Conservation (phyloP, 2,797 vertebrate genomes). For the Thaleichthys pacificus region DNA sequence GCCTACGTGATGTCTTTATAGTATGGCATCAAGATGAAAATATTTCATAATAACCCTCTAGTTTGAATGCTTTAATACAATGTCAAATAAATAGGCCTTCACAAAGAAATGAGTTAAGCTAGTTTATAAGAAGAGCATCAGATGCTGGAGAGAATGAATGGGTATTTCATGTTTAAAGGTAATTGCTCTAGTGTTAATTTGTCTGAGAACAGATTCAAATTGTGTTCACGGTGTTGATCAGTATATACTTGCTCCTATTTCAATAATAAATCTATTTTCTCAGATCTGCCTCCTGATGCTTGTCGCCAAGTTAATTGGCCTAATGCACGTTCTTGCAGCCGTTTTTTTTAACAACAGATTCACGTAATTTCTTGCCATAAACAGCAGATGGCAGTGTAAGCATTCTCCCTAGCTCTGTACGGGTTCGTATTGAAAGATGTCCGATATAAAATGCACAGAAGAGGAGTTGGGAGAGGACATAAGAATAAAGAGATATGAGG, state of each 20-base stretch:
- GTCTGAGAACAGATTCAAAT: background rate
- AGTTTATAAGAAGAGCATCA: background rate
- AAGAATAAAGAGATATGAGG: background rate
- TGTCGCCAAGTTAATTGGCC: background rate
- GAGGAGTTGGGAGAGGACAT: background rate
- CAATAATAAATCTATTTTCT: slow-evolving; percentile 9
- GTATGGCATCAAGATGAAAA: too few relatives aligned
- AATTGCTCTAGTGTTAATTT: background rate
- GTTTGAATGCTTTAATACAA: too few relatives aligned
- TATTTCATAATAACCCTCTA: too few relatives aligned
- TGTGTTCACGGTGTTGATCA: background rate
- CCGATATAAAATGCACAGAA: background rate
- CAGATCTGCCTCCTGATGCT: background rate
- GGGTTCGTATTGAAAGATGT: background rate
- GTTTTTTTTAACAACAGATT: background rate
- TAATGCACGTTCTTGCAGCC: background rate
- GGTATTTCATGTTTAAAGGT: background rate
- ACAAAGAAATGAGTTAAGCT: too few relatives aligned
- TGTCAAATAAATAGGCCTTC: too few relatives aligned
- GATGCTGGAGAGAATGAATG: background rate
- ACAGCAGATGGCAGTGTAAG: background rate
- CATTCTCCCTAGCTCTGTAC: background rate
- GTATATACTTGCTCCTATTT: background rate
- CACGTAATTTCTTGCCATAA: background rate
- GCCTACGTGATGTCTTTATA: too few relatives aligned